Evolutionary conservation across 1,140 invertebrate species (phyloP).

Genomic region (Rhyzopertha dominica): DNA sequence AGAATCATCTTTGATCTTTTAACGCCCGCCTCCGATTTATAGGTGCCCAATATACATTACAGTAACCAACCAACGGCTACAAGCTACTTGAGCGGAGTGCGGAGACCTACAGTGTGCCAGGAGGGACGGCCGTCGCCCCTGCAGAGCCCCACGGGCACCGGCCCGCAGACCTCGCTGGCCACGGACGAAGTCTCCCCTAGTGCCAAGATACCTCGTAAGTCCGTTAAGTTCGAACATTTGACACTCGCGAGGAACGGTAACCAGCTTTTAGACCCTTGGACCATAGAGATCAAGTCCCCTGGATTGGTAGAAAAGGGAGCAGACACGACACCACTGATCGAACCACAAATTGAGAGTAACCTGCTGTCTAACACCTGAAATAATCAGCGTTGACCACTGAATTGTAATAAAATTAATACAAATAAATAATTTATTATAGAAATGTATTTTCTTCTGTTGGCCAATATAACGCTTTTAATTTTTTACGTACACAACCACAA

Average conservation of each 20-base stretch:
- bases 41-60: slow-evolving; percentile 43
- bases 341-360: too few species aligned
- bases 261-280: slow-evolving; percentile 38
- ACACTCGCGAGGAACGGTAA: slow-evolving; percentile 25
- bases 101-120: slow-evolving; percentile 33
- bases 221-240: slow-evolving; percentile 42
- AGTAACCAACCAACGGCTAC: slow-evolving; percentile 42
- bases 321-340: slow-evolving; percentile 39
- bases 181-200: slow-evolving; percentile 32
- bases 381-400: too few species aligned
- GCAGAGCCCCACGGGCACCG: slow-evolving; percentile 37
- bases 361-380: too few species aligned
- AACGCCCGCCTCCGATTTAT: too few species aligned
- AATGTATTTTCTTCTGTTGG: too few species aligned
- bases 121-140: slow-evolving; percentile 41
- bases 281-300: slow-evolving; percentile 30
- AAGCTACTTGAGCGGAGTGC: slow-evolving; percentile 37
- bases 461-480: too few species aligned
- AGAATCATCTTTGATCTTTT: too few species aligned
- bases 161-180: slow-evolving; percentile 26
- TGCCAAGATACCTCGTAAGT: slow-evolving; percentile 38
- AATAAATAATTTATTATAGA: too few species aligned
- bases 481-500: too few species aligned
- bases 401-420: too few species aligned
- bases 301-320: slow-evolving; percentile 22